These are phyloP conservation scores for Ficedula albicollis DNA, from an alignment of 2,797 vertebrate genomes.

Conservation along the genomic window DNA sequence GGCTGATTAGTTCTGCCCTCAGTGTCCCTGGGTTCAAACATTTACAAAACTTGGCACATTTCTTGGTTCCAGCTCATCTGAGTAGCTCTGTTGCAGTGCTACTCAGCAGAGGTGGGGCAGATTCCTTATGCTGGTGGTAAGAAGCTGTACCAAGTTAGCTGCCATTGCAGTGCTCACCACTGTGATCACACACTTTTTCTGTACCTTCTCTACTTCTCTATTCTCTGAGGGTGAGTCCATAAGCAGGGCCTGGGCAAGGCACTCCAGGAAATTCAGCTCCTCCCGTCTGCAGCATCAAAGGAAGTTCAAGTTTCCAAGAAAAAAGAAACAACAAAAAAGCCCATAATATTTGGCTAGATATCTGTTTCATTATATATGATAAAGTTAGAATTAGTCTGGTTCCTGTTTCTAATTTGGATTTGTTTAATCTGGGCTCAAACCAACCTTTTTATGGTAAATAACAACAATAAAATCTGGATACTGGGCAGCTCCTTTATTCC, in stretches of 20 bases:
- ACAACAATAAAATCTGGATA: neutral
- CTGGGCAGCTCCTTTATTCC: fast-evolving
- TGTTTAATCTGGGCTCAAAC: neutral
- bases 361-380: neutral
- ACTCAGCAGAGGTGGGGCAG: neutral
- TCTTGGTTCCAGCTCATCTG: neutral
- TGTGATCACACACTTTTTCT: neutral
- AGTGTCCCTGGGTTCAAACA: neutral
- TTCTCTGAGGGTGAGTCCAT: neutral
- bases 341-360: neutral
- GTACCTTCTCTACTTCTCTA: neutral
- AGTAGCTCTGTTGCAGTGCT: neutral
- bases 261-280: neutral
- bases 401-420: neutral
- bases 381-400: neutral
- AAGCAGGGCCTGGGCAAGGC: neutral
- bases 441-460: neutral
- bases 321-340: neutral
- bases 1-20: neutral
- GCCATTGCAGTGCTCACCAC: neutral
- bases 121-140: neutral
- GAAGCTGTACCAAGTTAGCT: neutral
- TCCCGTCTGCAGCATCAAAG: neutral
- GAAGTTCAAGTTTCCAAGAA: neutral
- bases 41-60: neutral